Evolutionary conservation across 2,888 invertebrate genomes (phyloP), one percentile per base, ranked within the genome.

Genomic region (Ctena decussata): DNA sequence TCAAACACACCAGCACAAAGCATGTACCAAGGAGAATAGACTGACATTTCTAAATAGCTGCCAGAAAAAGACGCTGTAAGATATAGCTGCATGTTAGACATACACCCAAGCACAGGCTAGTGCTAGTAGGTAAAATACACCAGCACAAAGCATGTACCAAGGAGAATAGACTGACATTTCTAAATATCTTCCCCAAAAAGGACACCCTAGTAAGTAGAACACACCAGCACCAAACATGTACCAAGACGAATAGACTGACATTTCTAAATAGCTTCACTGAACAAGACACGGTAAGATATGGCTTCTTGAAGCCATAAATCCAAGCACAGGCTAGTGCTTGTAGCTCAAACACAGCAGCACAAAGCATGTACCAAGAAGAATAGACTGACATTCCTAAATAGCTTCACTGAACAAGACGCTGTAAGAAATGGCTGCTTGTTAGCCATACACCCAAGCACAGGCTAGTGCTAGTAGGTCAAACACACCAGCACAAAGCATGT

Each of bases 271-370:
- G n/a, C n/a, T 53, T n/a, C 15, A 21, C 21, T 6, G 21, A 21
- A 53, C 21, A n/a, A n/a, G n/a, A n/a, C n/a, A n/a, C n/a, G n/a
- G n/a, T n/a, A n/a, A n/a, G n/a, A n/a, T n/a, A n/a, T n/a, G n/a
- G 53, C 8, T n/a, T n/a, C n/a, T 18, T 15, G 21, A 11, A 30
- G 60, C 8, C 30, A 60, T 60, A 11, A 24, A 60, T 30, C 60
- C 60, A 60, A 60, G 60, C 60, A 60, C 30, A 60, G 60, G 60
- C 60, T 60, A 27, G 60, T 60, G 60, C 60, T 60, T 27, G 60
- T 30, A 60, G 60, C 24, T 27, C 8, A 18, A 27, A 60, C 6
- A 60, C 60, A 30, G 27, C 6, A 60, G 60, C 60, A 27, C 60
- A 60, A 60, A 60, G 60, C 60, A 60, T 60, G 60, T 60, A 30